A percentile compares a stretch with the other conserved stretches of the same genome.
phyloP scores from a whole-genome alignment of 2,888 invertebrate genomes.

The Lasioglossum oenotherae region DNA sequence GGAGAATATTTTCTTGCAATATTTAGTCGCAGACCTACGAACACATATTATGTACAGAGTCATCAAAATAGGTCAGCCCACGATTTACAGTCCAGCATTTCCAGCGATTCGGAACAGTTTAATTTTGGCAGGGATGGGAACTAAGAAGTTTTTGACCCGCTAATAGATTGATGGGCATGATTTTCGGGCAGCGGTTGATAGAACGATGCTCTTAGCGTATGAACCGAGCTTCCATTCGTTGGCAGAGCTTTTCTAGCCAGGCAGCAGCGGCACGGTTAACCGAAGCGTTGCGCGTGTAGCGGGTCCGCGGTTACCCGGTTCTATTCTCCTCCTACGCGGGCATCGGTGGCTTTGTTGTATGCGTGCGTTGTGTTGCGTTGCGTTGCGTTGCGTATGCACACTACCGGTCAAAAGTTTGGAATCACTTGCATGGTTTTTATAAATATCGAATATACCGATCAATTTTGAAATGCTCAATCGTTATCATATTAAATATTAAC shows the following conservation, averaged over 20 bases:
- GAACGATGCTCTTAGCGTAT: background rate
- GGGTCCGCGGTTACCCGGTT: conserved; percentile 36
- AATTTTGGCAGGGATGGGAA: background rate
- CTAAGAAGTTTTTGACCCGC: background rate
- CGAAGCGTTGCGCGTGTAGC: conserved; percentile 3
- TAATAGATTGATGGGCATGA: background rate
- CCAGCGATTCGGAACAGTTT: background rate
- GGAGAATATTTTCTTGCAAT: too few relatives aligned
- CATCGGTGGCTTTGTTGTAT: background rate
- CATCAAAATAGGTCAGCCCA: too few relatives aligned
- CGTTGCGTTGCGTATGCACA: background rate
- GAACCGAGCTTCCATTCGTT: background rate
- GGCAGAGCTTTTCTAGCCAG: conserved; percentile 7
- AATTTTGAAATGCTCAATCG: too few relatives aligned
- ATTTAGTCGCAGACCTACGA: too few relatives aligned
- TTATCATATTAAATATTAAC: too few relatives aligned
- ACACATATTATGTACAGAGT: too few relatives aligned
- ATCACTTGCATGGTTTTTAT: too few relatives aligned
- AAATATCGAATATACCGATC: too few relatives aligned
- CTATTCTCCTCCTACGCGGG: conserved; percentile 21
- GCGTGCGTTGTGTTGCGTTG: background rate
- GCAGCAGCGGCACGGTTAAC: background rate
- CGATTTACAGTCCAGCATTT: background rate
- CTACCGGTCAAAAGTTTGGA: too few relatives aligned
- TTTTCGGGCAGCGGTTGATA: background rate